Conservation (phyloP, 1,140 invertebrate genomes). For the Aricia agestis region DNA sequence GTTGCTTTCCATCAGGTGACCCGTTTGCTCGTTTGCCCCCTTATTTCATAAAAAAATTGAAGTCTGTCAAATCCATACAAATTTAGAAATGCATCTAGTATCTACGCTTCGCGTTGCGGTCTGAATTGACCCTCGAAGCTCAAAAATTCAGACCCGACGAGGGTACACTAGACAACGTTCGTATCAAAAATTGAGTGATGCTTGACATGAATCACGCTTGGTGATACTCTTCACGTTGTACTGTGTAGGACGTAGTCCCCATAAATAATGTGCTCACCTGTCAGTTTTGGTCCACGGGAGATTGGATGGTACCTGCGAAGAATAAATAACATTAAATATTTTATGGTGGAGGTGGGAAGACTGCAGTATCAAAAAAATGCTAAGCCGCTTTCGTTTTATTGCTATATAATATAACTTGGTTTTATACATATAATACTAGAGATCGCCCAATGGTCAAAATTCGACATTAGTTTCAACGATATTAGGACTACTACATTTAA, state of each 20-base stretch:
- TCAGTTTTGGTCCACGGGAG: neutral
- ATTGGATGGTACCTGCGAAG: constrained; percentile 3
- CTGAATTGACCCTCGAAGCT: too few relatives aligned
- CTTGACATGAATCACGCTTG: neutral
- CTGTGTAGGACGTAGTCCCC: neutral
- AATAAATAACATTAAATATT: constrained; percentile 12
- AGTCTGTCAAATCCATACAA: too few relatives aligned
- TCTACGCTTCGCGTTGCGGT: too few relatives aligned
- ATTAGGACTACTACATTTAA: too few relatives aligned
- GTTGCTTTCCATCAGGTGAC: too few relatives aligned
- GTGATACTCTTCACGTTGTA: neutral
- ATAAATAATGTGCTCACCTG: neutral
- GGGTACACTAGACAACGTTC: neutral
- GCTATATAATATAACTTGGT: neutral
- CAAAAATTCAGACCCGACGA: neutral
- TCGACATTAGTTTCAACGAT: too few relatives aligned
- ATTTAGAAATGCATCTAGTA: too few relatives aligned
- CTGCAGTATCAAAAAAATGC: neutral
- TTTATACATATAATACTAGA: too few relatives aligned
- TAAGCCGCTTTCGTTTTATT: neutral
- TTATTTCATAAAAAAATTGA: too few relatives aligned
- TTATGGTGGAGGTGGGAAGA: neutral
- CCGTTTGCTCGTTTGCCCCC: too few relatives aligned
- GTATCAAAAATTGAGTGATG: neutral
- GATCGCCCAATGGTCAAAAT: too few relatives aligned